Evolutionary conservation across 2,797 vertebrate species (phyloP).

Genomic region (Oophaga sylvatica): DNA sequence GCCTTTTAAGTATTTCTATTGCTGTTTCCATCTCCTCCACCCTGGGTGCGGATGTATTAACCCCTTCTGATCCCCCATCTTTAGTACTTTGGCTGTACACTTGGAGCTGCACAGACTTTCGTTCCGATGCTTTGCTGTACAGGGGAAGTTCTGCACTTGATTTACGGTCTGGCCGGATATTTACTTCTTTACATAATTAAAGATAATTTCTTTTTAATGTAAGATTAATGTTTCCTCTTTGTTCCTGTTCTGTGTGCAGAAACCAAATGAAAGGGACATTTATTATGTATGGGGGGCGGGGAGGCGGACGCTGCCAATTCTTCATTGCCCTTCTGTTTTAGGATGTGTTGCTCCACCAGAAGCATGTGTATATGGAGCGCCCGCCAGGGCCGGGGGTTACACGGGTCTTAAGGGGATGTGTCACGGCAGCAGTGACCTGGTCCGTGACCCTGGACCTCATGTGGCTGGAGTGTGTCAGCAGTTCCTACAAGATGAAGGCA

Average conservation of each 20-base stretch:
- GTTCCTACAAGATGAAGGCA: no score
- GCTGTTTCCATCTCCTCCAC: background rate
- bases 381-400: no score
- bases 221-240: slow-evolving; percentile 53
- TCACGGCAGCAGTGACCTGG: no score
- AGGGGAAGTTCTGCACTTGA: slow-evolving; percentile 14
- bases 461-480: no score
- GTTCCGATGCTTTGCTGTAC: background rate
- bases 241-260: slow-evolving; percentile 24
- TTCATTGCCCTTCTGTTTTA: background rate
- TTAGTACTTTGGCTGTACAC: background rate
- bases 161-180: slow-evolving; percentile 43
- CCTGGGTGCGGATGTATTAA: background rate
- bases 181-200: slow-evolving; percentile 49
- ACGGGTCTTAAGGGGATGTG: no score
- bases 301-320: no score
- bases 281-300: slow-evolving; percentile 24
- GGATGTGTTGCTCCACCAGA: no score
- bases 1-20: background rate
- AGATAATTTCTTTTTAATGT: slow-evolving; percentile 55
- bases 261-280: slow-evolving; percentile 42
- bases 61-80: background rate
- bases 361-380: background rate
- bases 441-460: no score
- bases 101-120: background rate